phyloP scores from a whole-genome alignment of 2,113 vertebrate species.

The Pachycephala philippinensis region DNA sequence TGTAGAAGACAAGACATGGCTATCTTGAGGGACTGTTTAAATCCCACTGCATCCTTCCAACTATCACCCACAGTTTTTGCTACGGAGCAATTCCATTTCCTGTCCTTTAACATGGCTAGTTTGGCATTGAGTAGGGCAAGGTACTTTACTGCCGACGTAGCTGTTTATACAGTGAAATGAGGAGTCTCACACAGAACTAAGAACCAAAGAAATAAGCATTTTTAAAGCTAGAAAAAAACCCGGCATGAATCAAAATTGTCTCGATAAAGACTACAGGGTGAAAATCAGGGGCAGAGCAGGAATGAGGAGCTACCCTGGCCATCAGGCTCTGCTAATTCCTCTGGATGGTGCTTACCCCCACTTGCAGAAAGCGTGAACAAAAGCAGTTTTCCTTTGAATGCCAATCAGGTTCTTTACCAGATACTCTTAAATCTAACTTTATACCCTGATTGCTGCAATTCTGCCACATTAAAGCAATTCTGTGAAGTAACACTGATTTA shows the following conservation, averaged over 20 bases:
- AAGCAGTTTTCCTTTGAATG: conserved; percentile 6
- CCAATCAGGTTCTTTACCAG: conserved; percentile 22
- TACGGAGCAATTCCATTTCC: not conserved
- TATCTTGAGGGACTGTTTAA: not conserved
- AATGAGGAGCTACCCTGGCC: not conserved
- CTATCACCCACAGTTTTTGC: not conserved
- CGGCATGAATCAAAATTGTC: not conserved
- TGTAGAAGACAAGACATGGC: not conserved
- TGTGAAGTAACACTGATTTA: conserved; percentile 39
- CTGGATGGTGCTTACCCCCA: not conserved
- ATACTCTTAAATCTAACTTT: conserved; percentile 12
- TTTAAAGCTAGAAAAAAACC: not conserved
- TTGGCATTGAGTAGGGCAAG: not conserved
- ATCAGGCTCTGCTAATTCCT: not conserved
- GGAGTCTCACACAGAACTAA: not conserved
- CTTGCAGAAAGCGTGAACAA: not conserved
- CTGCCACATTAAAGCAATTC: not conserved
- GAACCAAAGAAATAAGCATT: not conserved
- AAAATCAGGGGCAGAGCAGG: not conserved
- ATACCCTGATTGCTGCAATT: conserved; percentile 16
- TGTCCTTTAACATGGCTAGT: not conserved
- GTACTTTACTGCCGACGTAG: not conserved
- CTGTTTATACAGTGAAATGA: not conserved
- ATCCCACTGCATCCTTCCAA: not conserved
- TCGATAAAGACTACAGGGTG: not conserved